A percentile compares a stretch with the other conserved stretches of the same genome.
Evolutionary conservation across 2,797 vertebrate species (phyloP).

Genomic region (Rhodeus uyekii): DNA sequence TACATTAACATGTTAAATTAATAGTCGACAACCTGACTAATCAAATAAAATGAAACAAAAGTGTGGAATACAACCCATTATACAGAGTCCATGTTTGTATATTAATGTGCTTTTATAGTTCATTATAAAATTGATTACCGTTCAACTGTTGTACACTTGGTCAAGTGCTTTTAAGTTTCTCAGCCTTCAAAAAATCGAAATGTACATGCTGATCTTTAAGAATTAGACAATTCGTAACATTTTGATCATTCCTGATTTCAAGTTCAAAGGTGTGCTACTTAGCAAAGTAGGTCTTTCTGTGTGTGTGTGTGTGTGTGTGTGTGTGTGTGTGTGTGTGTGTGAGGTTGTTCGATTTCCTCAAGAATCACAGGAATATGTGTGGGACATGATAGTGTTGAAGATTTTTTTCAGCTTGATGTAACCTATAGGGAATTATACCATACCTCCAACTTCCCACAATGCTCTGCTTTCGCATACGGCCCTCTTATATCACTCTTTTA

Average conservation of each 20-base stretch:
- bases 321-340: neutral
- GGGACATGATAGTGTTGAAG: neutral
- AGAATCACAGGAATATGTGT: neutral
- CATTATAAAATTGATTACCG: no score
- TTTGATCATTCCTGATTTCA: neutral
- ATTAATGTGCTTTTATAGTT: neutral
- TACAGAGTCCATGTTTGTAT: neutral
- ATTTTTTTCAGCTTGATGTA: conserved; percentile 9
- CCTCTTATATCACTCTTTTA: conserved; percentile 20
- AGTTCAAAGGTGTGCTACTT: neutral
- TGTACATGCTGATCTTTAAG: neutral
- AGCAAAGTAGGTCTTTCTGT: neutral
- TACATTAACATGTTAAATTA: no score
- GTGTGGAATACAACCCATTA: neutral
- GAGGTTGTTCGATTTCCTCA: neutral
- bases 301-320: neutral
- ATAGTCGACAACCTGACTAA: no score
- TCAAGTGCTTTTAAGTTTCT: neutral
- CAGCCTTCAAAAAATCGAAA: neutral
- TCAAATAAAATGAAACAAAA: neutral
- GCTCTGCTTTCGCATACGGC: conserved; percentile 23
- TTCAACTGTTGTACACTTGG: neutral
- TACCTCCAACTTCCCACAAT: conserved; percentile 36
- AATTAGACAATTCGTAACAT: no score
- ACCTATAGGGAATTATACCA: conserved; percentile 19